Conservation (phyloP, 2,888 invertebrate species). For the Mycogona germanica region DNA sequence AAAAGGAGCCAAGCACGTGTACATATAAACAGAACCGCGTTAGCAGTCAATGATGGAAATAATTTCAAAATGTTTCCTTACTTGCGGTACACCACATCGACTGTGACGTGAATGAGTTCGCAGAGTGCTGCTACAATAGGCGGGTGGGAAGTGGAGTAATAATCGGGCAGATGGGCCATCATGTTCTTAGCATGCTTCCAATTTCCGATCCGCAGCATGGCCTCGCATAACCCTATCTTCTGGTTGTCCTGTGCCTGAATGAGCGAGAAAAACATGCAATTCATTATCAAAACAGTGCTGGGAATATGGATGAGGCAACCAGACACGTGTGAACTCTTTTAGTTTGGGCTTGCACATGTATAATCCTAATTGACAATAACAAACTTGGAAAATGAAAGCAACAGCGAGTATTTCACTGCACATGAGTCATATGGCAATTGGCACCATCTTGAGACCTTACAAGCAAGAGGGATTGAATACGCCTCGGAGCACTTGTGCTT, state of each 20-base stretch:
- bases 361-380: too few relatives aligned
- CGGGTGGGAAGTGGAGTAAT: slow-evolving; percentile 60
- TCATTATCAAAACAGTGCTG: background rate
- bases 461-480: too few relatives aligned
- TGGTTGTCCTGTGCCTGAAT: too few relatives aligned
- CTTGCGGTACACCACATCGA: slow-evolving; percentile 76
- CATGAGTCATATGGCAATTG: too few relatives aligned
- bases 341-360: too few relatives aligned
- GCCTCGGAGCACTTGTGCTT: too few relatives aligned
- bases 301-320: background rate
- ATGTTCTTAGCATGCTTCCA: slow-evolving; percentile 77
- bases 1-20: too few relatives aligned
- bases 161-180: slow-evolving; percentile 67
- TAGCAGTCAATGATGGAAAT: background rate
- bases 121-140: slow-evolving; percentile 67
- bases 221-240: slow-evolving; percentile 85
- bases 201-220: slow-evolving; percentile 72
- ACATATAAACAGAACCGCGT: too few relatives aligned
- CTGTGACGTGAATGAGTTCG: slow-evolving; percentile 62
- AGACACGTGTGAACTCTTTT: too few relatives aligned
- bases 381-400: too few relatives aligned
- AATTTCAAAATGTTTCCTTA: slow-evolving; percentile 37
- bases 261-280: slow-evolving; percentile 32
- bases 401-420: too few relatives aligned
- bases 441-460: too few relatives aligned